A percentile compares a stretch with the other conserved stretches of the same genome.
Conservation (phyloP, 2,797 vertebrate species). For the Poeciliopsis paucimaculata region DNA sequence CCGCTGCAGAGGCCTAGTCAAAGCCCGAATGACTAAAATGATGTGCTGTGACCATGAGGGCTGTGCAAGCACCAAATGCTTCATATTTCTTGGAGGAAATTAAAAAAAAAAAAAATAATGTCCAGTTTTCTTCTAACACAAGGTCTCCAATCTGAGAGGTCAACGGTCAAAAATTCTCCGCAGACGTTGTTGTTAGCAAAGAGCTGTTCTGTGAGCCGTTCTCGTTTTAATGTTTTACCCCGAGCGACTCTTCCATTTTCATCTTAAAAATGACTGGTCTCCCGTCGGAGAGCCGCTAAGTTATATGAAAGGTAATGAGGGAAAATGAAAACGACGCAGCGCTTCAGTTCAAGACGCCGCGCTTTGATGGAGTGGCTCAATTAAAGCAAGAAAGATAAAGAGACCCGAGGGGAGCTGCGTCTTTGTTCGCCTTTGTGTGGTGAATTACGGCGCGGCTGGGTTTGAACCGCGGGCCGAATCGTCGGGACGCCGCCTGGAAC, state of each 20-base stretch:
- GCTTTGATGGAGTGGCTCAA: conserved; percentile 58
- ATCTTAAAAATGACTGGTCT: conserved; percentile 18
- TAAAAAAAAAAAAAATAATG: too few relatives aligned
- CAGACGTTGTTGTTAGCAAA: background rate
- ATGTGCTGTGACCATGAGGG: too few relatives aligned
- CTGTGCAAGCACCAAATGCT: too few relatives aligned
- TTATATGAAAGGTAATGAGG: conserved; percentile 62
- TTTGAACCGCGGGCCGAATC: conserved; percentile 25
- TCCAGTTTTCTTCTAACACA: too few relatives aligned
- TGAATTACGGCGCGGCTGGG: conserved; percentile 39
- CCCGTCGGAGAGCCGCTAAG: conserved; percentile 28
- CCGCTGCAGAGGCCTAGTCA: too few relatives aligned
- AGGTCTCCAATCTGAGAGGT: too few relatives aligned
- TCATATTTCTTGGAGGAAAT: too few relatives aligned
- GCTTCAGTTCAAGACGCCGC: conserved; percentile 36
- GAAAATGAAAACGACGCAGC: conserved; percentile 59
- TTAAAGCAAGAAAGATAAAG: conserved; percentile 56
- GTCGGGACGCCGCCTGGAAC: background rate
- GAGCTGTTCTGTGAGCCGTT: background rate
- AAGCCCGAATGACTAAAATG: too few relatives aligned
- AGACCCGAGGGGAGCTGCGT: conserved; percentile 26
- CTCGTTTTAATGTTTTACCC: background rate
- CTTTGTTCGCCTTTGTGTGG: conserved; percentile 44
- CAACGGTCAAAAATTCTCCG: too few relatives aligned
- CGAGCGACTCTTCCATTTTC: conserved; percentile 29